These are phyloP conservation scores for Syncerus caffer DNA, from an alignment of 2,797 vertebrate species.

Conservation along the genomic window DNA sequence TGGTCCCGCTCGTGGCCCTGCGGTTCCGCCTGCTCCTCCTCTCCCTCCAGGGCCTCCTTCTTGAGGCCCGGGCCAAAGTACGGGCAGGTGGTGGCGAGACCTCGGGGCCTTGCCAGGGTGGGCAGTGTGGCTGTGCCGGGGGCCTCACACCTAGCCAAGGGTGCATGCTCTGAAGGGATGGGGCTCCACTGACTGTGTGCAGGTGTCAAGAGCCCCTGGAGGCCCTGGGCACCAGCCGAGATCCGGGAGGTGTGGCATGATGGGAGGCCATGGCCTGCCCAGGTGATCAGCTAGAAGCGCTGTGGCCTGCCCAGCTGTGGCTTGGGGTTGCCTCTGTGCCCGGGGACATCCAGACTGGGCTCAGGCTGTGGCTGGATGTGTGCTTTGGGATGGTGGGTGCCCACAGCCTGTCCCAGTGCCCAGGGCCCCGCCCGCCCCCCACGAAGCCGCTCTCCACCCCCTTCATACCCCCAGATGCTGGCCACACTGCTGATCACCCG, in stretches of 20 bases:
- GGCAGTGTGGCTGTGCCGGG: background rate
- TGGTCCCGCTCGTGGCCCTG: conserved; percentile 87
- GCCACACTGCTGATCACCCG: conserved; percentile 97
- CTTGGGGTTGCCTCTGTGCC: background rate
- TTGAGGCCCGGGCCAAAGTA: conserved; percentile 87
- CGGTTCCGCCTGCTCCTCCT: conserved; percentile 87
- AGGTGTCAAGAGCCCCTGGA: background rate
- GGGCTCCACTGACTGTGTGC: background rate
- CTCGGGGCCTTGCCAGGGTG: background rate
- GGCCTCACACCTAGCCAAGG: background rate
- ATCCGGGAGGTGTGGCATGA: background rate
- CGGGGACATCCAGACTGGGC: background rate
- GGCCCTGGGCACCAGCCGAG: background rate
- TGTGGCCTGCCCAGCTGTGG: background rate
- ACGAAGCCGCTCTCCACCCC: background rate
- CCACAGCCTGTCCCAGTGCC: background rate
- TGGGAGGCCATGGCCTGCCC: background rate
- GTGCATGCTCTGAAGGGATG: background rate
- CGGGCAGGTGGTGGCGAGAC: conserved; percentile 68
- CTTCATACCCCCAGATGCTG: conserved; percentile 88
- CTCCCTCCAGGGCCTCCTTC: conserved; percentile 86
- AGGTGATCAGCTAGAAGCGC: background rate
- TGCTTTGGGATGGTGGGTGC: background rate
- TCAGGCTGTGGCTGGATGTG: background rate
- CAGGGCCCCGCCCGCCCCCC: background rate